These are phyloP conservation scores for Vulpes lagopus DNA, from an alignment of 2,113 vertebrate species.

Conservation along the genomic window DNA sequence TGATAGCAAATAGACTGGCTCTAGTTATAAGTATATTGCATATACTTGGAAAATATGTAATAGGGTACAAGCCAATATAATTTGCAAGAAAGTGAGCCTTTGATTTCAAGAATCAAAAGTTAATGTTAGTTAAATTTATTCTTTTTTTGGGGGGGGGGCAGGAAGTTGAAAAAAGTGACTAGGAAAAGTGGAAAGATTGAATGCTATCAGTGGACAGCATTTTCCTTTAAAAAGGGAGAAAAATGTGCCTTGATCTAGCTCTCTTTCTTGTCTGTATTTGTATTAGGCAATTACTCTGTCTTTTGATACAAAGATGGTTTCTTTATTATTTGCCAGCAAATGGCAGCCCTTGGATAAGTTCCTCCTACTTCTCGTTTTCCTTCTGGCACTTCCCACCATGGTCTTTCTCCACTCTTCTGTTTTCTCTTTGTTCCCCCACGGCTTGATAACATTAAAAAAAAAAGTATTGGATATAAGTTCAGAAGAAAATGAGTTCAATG, in stretches of 20 bases:
- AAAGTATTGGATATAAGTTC: constrained; percentile 61
- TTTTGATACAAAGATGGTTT: constrained; percentile 55
- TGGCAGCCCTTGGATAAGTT: constrained; percentile 62
- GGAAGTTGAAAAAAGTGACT: background rate
- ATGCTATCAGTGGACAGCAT: background rate
- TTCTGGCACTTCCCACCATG: constrained; percentile 34
- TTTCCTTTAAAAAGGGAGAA: constrained; percentile 54
- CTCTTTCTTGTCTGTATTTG: constrained; percentile 59
- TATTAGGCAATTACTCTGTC: constrained; percentile 13
- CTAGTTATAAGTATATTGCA: background rate
- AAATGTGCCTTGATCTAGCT: background rate
- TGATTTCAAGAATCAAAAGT: constrained; percentile 50
- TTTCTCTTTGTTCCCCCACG: constrained; percentile 61
- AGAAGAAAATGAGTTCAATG: constrained; percentile 81
- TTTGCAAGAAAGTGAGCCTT: background rate
- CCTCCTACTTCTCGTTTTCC: constrained; percentile 36
- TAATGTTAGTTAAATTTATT: background rate
- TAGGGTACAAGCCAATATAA: background rate
- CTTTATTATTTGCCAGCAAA: constrained; percentile 46
- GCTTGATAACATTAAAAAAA: constrained; percentile 70
- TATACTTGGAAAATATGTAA: constrained; percentile 12
- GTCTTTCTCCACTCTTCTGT: constrained; percentile 41
- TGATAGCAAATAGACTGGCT: background rate
- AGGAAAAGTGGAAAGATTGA: constrained; percentile 4
- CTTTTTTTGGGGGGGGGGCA: background rate